Base-by-base conservation (phyloP, 2,888 invertebrate species). In the Calliopum simillimum region DNA sequence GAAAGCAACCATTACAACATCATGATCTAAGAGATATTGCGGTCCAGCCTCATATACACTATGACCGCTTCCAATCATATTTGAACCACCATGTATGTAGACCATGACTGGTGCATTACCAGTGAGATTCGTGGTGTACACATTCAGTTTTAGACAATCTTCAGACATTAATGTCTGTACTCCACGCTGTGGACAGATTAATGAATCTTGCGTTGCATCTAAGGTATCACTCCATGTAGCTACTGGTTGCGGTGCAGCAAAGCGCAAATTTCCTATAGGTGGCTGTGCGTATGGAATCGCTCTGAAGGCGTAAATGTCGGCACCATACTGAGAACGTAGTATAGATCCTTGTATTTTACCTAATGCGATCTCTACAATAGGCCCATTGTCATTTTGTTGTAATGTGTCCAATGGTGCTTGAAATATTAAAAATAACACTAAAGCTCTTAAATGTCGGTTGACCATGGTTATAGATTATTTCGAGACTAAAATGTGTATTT, bases 61-160 rank as follows among this genome's bases (percentile, higher is more conserved):
- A 56, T 79, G 79, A 0, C 84, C 81, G 51, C 78, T 79, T 62
- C 82, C 83, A 25, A 78, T 51, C 0, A 77, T 76, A 77, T 82
- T 81, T 0, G 79, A 78, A 0, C 84, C 85, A 0, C 81, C 83
- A 68, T 84, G 84, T 44, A 85, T 82, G 44, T 80, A 84, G 1
- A 84, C 79, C 1, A 85, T 75, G 0, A 84, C 84, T 0, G 85
- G 78, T 3, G 69, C 46, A 4, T 55, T 68, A 0, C 43, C 70
- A 0, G 65, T 69, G 1, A 80, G 25, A 19, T 76, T 76, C 16
- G 71, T 76, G 0, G 80, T 88, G 74, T 90, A 92, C 0, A 92
- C 89, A 75, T 92, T 92, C 64, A 92, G 79, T 16, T 88, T 86
- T 1, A 92, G 87, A 76, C 92, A 92, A 80, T 92, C 91, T 76